phyloP scores from a whole-genome alignment of 2,888 invertebrate genomes.

The Tribolium freemani region DNA sequence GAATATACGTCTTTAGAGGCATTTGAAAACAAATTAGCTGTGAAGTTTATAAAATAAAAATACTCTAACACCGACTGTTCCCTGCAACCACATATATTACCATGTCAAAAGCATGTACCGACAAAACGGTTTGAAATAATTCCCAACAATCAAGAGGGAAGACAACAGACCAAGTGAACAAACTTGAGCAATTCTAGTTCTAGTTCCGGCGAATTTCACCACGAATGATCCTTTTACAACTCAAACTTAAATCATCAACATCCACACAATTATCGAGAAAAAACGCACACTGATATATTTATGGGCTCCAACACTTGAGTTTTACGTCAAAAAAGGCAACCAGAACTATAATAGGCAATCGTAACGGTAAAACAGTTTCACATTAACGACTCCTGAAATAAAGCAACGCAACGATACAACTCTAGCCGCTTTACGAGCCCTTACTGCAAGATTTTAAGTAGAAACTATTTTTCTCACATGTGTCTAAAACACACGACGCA shows the following conservation, averaged over 20 bases:
- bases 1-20: conserved; percentile 28
- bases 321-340: background rate
- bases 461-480: background rate
- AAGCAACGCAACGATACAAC: conserved; percentile 3
- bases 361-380: conserved; percentile 27
- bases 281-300: background rate
- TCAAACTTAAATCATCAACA: conserved; percentile 30
- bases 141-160: conserved; percentile 48
- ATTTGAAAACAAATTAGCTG: conserved; percentile 40
- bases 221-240: conserved; percentile 22
- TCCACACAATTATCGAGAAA: conserved; percentile 19
- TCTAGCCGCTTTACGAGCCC: conserved; percentile 15
- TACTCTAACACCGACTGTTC: conserved; percentile 45
- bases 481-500: background rate
- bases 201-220: conserved; percentile 22
- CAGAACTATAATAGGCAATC: conserved; percentile 35
- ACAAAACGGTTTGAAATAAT: conserved; percentile 50
- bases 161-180: conserved; percentile 49
- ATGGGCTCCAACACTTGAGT: background rate
- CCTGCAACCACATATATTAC: conserved; percentile 48
- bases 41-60: conserved; percentile 46
- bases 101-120: conserved; percentile 53
- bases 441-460: background rate
- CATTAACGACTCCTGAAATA: conserved; percentile 32
- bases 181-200: conserved; percentile 42